Base-by-base conservation (phyloP, 2,797 vertebrate genomes). In the Simalia tracyae region DNA sequence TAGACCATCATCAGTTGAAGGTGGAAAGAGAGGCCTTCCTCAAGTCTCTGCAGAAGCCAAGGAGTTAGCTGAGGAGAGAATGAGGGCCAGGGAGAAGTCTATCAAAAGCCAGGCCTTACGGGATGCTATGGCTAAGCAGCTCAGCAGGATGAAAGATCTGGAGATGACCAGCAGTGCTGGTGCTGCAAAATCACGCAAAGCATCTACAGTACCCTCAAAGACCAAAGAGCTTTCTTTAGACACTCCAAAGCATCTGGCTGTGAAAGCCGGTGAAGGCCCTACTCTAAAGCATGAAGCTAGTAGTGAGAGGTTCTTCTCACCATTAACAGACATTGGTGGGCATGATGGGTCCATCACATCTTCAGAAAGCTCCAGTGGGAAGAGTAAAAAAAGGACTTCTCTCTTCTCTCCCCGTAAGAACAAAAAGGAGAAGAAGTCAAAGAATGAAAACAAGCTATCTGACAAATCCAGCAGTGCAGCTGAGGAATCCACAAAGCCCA, bases 381-480 rank as follows among this genome's bases (percentile, higher is more conserved):
- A 99, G 96, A 99, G 98, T 97, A 99, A 99, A 96, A 99, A 99
- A 93, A 98, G 98, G 26, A 98, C 98, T 64, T 99, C 99, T 1
- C 98, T 99, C 76, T 99, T 99, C 97, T 99, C 99, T 0, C 99
- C 99, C 0, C 98, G 98, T 68, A 99, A 99, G 96, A 98, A 98
- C 92, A 99, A 99, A 97, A 99, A 99, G 93, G 99, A 99, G 96
- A 99, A 99, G 94, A 99, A 99, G 93, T 95, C 98, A 31, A 99
- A 99, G 97, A 98, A 98, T 0, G 99, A 99, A 92, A 95, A 96
- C 95, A 97, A 97, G 91, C 97, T 97, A 54, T 97, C 98, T 0
- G 98, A 98, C 86, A 97, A 96, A 94, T 95, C 97, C 90, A 95
- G 96, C 85, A 94, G 96, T 7, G 72, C 93, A 5, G 87, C 96